Base-by-base conservation (phyloP, 2,888 invertebrate species). In the Lepeophtheirus nordmannii region DNA sequence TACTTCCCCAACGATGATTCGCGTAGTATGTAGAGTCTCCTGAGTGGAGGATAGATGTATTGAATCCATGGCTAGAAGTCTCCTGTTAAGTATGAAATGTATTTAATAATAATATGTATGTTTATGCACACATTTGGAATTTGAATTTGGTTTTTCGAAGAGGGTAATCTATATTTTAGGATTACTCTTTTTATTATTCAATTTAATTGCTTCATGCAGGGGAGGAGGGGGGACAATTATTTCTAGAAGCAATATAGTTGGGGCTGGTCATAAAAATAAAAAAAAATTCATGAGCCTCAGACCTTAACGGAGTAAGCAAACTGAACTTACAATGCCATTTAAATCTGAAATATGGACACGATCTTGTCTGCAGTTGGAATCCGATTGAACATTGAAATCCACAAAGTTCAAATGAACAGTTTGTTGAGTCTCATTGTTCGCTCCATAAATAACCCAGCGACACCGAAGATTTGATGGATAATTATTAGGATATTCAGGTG, bases 361-460 rank as follows among this genome's bases (percentile, higher is more conserved):
- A 46, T 46, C 53, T 17, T 46, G n/a, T 46, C 53, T 46, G 17
- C 53, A 46, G 53, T 17, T 46, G 2, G 14, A 17, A 46, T 46
- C 53, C 2, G 53, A 46, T n/a, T 38, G 20, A 9, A 62, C n/a
- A 17, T 62, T 40, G 3, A 62, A 40, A 10, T 40, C 39, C 17
- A 41, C 7, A 3, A 62, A 40, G 20, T 62, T 62, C 12, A 62
- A 37, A n/a, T 38, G 22, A 38, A 62, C 40, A 14, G 17, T 17
- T 46, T 46, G n/a, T 17, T 46, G 53, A n/a, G 12, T 38, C 8
- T 62, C 62, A 20, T 38, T 62, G 3, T 12, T 12, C 11, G 11
- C 30, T 10, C 39, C 62, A 14, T 20, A 14, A n/a, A 62, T 38
- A 9, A 62, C 41, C 62, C 62, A 62, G n/a, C 22, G 41, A 17